Conservation (phyloP, 2,888 invertebrate genomes). For the Rhorus exstirpatorius region DNA sequence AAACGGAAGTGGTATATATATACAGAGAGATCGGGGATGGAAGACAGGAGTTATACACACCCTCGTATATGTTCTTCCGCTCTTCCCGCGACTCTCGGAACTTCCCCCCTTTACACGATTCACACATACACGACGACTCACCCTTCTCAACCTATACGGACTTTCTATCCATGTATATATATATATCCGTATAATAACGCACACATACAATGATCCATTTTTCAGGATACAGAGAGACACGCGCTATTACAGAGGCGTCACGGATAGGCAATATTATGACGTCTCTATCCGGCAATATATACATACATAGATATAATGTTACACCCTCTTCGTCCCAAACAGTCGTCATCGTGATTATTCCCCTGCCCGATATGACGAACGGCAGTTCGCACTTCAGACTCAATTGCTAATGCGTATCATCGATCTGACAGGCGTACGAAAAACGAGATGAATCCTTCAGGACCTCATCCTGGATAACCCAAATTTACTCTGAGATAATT, state of each 20-base stretch:
- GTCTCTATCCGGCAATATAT: slow-evolving; percentile 77
- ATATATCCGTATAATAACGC: neutral
- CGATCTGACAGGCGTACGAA: slow-evolving; percentile 3
- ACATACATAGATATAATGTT: slow-evolving; percentile 20
- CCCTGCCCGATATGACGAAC: slow-evolving; percentile 22
- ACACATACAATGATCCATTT: slow-evolving; percentile 50
- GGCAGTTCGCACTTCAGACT: slow-evolving; percentile 74
- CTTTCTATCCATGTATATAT: slow-evolving; percentile 1
- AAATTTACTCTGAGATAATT: neutral
- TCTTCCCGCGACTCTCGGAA: slow-evolving; percentile 74
- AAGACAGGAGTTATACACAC: slow-evolving; percentile 77
- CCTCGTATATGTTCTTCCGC: slow-evolving; percentile 78
- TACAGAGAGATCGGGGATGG: slow-evolving; percentile 68
- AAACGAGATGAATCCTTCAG: neutral
- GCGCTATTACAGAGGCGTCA: slow-evolving; percentile 79
- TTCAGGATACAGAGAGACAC: slow-evolving; percentile 68
- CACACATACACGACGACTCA: slow-evolving; percentile 27
- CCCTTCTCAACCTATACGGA: slow-evolving; percentile 44
- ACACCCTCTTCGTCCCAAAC: slow-evolving; percentile 64
- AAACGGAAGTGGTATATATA: slow-evolving; percentile 76
- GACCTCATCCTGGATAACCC: neutral
- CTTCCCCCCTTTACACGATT: slow-evolving; percentile 50
- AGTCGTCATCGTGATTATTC: slow-evolving; percentile 68
- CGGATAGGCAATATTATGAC: slow-evolving; percentile 83
- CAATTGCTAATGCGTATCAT: slow-evolving; percentile 42